These are phyloP conservation scores for Lethrus apterus DNA, from an alignment of 1,140 invertebrate genomes.

Conservation along the genomic window DNA sequence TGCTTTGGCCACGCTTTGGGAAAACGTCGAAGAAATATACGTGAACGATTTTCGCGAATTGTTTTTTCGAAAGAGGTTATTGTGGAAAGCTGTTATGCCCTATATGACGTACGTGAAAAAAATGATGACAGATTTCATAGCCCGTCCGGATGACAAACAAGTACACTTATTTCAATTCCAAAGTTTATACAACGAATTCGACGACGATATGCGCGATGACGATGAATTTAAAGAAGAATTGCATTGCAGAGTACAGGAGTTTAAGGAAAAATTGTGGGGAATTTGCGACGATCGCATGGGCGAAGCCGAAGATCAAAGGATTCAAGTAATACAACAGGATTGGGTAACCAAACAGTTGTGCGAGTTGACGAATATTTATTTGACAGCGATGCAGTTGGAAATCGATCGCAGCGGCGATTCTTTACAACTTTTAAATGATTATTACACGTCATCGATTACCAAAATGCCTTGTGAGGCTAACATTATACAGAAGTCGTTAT, in stretches of 20 bases:
- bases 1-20: conserved; percentile 47
- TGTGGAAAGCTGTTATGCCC: conserved; percentile 45
- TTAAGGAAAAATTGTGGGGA: conserved; percentile 39
- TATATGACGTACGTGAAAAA: conserved; percentile 45
- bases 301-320: conserved; percentile 44
- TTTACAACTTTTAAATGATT: conserved; percentile 47
- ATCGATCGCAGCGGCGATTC: conserved; percentile 48
- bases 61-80: conserved; percentile 46
- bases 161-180: conserved; percentile 47
- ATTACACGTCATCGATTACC: conserved; percentile 47
- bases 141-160: conserved; percentile 47
- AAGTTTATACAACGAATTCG: conserved; percentile 48
- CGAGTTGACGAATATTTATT: conserved; percentile 47
- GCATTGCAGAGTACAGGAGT: conserved; percentile 40
- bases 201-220: conserved; percentile 46
- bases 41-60: conserved; percentile 46
- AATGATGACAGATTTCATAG: conserved; percentile 47
- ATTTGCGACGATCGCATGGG: conserved; percentile 48
- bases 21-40: conserved; percentile 48
- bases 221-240: conserved; percentile 43
- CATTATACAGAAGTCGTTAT: conserved; percentile 1
- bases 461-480: conserved; percentile 16
- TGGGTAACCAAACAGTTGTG: conserved; percentile 46
- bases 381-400: conserved; percentile 49
- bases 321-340: conserved; percentile 43